These are phyloP conservation scores for Patella caerulea DNA, from an alignment of 2,888 invertebrate species.

Conservation along the genomic window DNA sequence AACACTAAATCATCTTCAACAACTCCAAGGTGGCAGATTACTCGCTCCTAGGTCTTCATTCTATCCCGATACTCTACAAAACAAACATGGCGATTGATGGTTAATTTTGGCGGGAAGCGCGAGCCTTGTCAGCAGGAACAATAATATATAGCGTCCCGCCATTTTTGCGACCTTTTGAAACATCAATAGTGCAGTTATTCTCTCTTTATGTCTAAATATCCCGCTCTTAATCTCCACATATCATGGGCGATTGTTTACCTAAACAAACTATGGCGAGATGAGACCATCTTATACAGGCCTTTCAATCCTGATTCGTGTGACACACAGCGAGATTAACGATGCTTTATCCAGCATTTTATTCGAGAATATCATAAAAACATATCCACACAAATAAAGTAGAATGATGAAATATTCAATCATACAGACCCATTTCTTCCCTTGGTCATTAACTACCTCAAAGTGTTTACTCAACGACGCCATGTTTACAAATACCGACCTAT, in stretches of 20 bases:
- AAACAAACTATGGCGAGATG: slow-evolving; percentile 6
- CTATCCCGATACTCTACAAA: slow-evolving; percentile 1
- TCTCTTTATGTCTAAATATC: slow-evolving; percentile 2
- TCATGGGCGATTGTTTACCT: neutral
- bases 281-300: neutral
- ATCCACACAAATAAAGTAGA: neutral
- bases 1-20: slow-evolving; percentile 11
- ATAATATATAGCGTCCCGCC: slow-evolving; percentile 10
- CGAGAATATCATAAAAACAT: slow-evolving; percentile 1
- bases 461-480: too few species aligned
- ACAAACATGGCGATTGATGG: slow-evolving; percentile 12
- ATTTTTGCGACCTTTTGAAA: slow-evolving; percentile 9
- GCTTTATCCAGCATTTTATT: slow-evolving; percentile 2
- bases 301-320: neutral
- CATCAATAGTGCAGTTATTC: slow-evolving; percentile 7
- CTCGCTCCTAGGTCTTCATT: neutral
- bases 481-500: too few species aligned
- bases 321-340: slow-evolving; percentile 7
- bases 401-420: neutral
- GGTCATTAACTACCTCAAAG: neutral
- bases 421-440: slow-evolving; percentile 6
- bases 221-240: neutral
- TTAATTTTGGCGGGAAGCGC: slow-evolving; percentile 8
- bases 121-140: slow-evolving; percentile 6
- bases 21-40: neutral